Conservation (phyloP, 2,888 invertebrate species). For the Cantharis rustica region DNA sequence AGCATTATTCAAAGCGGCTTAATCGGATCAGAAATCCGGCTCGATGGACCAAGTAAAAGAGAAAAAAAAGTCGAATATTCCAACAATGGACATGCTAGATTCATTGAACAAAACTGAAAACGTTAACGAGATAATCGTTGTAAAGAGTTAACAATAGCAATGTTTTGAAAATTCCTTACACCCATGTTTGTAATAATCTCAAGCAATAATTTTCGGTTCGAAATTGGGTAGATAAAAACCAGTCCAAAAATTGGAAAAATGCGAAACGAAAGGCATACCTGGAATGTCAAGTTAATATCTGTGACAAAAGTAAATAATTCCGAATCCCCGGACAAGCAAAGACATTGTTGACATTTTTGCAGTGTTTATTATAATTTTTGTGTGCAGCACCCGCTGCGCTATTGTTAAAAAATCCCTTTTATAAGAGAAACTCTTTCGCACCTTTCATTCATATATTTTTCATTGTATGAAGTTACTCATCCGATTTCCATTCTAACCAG, state of each 20-base stretch:
- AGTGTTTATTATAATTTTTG: constrained; percentile 23
- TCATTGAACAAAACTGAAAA: too few species aligned
- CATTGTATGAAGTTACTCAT: constrained; percentile 15
- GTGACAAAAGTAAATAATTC: constrained; percentile 25
- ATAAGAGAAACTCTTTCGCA: constrained; percentile 17
- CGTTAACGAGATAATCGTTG: neutral
- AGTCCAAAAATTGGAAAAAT: constrained; percentile 5
- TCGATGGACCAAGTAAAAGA: neutral
- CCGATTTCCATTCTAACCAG: constrained; percentile 8
- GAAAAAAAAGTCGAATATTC: neutral
- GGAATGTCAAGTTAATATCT: constrained; percentile 23
- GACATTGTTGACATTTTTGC: constrained; percentile 26
- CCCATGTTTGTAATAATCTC: neutral
- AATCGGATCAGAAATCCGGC: neutral
- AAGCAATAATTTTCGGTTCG: neutral
- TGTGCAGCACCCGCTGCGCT: constrained; percentile 16
- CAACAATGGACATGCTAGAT: too few species aligned
- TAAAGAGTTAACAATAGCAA: neutral
- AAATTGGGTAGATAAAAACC: neutral
- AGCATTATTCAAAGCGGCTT: too few species aligned
- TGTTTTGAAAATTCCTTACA: neutral
- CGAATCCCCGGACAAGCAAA: neutral
- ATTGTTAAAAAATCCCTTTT: constrained; percentile 24
- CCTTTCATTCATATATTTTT: constrained; percentile 22
- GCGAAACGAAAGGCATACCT: constrained; percentile 9